Evolutionary conservation across 2,797 vertebrate genomes (phyloP), one percentile per base, ranked within the genome.

Genomic region (Ficedula albicollis): DNA sequence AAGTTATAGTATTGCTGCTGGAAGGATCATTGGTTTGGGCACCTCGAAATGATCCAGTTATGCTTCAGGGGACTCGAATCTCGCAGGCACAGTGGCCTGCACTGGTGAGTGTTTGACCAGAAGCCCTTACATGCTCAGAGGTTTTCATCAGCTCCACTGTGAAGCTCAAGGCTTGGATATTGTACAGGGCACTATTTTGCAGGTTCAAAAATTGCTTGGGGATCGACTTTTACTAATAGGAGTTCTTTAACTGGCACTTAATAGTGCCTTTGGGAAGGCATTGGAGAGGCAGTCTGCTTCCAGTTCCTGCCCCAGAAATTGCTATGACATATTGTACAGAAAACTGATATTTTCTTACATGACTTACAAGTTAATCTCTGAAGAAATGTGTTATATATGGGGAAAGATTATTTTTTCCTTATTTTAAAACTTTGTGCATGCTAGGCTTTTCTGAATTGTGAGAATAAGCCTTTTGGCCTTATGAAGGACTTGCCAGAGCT

Each of bases 1-100:
- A 99, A 75, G 99, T 99, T 77, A 99, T 98, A 96, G 99, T 99
- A 9, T 97, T 99, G 95, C 92, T 99, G 91, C 97, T 99, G 87
- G 99, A 99, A 98, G 99, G 98, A n/a, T 98, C 98, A 13, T 97
- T 99, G 18, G 98, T 99, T 80, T 99, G 99, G 99, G 99, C 98
- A 82, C 98, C 97, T 94, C 97, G 98, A 63, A 98, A 90, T 27
- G 98, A 99, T 22, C 96, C 98, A 2, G 76, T 98, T 62, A 69
- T 97, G 51, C 92, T 98, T 5, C 98, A 98, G 58, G 97, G 98
- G 21, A 95, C 97, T 67, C 98, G 97, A 90, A 84, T 98, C 55
- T 97, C 98, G 5, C 93, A 97, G 27, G 77, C 98, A 44, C 98
- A 98, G 82, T 99, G 99, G 99, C 99, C 99, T 62, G 99, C 99